Evolutionary conservation across 2,888 invertebrate species (phyloP).

Genomic region (Ichneumoninae sp.): DNA sequence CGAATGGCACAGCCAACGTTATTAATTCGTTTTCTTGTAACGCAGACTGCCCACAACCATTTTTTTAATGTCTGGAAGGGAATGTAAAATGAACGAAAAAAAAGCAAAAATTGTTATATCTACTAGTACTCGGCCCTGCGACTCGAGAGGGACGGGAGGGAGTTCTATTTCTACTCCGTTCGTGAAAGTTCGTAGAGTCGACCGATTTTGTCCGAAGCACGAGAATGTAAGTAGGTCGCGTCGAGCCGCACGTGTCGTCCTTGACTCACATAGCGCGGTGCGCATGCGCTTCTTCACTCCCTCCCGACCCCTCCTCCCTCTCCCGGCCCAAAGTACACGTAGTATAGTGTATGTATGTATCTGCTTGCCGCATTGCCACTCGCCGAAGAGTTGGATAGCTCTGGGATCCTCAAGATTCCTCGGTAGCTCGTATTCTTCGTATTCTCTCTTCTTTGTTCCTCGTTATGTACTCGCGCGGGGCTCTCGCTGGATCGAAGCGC

Average conservation of each 20-base stretch:
- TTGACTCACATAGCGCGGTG: slow-evolving; percentile 84
- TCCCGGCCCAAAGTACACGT: slow-evolving; percentile 13
- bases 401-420: slow-evolving; percentile 17
- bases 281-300: slow-evolving; percentile 79
- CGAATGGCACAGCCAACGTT: neutral
- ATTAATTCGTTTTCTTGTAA: neutral
- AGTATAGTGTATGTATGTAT: slow-evolving; percentile 20
- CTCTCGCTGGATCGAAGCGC: slow-evolving; percentile 19
- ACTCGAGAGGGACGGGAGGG: slow-evolving; percentile 34
- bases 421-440: slow-evolving; percentile 25
- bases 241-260: slow-evolving; percentile 85
- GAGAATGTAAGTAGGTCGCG: slow-evolving; percentile 84
- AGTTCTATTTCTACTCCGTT: slow-evolving; percentile 73
- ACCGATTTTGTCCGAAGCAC: slow-evolving; percentile 80
- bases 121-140: slow-evolving; percentile 13
- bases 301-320: slow-evolving; percentile 32
- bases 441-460: slow-evolving; percentile 20
- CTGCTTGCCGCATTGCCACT: slow-evolving; percentile 73
- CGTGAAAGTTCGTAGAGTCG: slow-evolving; percentile 79
- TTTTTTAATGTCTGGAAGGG: slow-evolving; percentile 8
- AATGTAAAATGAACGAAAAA: neutral
- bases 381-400: slow-evolving; percentile 37
- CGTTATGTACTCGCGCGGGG: slow-evolving; percentile 3
- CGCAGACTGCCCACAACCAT: neutral
- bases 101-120: slow-evolving; percentile 11